Conservation (phyloP, 2,797 vertebrate species). For the Galago senegalensis region DNA sequence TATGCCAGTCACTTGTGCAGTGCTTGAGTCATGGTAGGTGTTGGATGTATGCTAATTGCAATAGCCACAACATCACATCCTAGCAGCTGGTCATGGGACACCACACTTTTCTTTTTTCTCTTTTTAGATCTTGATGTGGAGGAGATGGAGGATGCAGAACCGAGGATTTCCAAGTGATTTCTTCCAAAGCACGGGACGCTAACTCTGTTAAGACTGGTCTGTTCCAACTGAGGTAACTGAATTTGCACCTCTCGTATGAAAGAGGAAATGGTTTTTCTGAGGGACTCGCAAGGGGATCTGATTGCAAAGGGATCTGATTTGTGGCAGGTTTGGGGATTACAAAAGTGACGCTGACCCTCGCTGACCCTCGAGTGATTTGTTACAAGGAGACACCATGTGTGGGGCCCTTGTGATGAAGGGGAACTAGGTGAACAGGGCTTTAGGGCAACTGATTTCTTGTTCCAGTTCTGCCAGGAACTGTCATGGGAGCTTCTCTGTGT, state of each 20-base stretch:
- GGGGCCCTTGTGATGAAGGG: background rate
- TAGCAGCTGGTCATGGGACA: background rate
- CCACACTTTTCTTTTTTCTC: background rate
- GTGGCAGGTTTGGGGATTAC: slow-evolving; percentile 49
- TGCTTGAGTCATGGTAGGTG: background rate
- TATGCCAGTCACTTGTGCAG: background rate
- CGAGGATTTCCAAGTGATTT: slow-evolving; percentile 79
- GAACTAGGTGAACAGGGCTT: background rate
- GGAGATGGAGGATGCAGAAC: slow-evolving; percentile 78
- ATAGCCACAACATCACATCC: background rate
- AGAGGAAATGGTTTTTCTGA: slow-evolving; percentile 52
- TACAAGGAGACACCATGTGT: background rate
- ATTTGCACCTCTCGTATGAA: background rate
- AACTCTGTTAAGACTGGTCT: slow-evolving; percentile 69
- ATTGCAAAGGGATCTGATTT: slow-evolving; percentile 3
- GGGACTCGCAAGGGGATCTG: background rate
- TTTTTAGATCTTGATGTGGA: slow-evolving; percentile 75
- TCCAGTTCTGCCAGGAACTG: background rate
- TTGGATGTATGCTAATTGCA: background rate
- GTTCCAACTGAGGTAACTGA: slow-evolving; percentile 81
- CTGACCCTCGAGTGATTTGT: background rate
- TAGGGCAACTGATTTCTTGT: background rate
- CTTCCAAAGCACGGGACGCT: slow-evolving; percentile 57
- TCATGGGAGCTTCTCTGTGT: background rate
- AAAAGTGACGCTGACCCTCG: background rate